Conservation (phyloP, 53 echinoderm and acorn worm genomes). For the Temnopleurus reevesii region DNA sequence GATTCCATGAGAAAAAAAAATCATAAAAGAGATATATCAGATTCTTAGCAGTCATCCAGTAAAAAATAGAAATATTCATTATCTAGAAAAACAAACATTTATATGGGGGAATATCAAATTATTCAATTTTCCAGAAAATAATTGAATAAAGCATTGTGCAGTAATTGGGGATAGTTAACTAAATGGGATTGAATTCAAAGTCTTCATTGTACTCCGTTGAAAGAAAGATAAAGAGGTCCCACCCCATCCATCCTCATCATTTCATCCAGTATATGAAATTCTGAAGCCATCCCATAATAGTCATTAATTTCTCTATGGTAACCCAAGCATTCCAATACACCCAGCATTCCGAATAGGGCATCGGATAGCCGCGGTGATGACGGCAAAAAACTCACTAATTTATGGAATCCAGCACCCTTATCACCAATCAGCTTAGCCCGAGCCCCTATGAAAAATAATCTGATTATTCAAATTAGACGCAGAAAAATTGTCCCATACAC, state of each 20-base stretch:
- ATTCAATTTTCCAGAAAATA: no score
- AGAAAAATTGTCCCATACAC: constrained; percentile 36
- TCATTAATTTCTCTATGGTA: constrained; percentile 49
- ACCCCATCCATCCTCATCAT: not conserved
- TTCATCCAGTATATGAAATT: constrained; percentile 16
- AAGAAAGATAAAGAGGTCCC: constrained; percentile 20
- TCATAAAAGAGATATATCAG: no score
- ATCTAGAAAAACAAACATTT: no score
- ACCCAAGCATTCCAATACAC: constrained; percentile 40
- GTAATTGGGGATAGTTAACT: not conserved
- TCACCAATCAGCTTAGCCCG: constrained; percentile 57
- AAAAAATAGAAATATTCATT: no score
- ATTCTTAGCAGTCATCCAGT: no score
- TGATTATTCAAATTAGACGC: constrained; percentile 59
- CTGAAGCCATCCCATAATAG: constrained; percentile 42
- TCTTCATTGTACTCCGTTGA: constrained; percentile 8
- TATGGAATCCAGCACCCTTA: constrained; percentile 60
- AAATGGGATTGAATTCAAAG: not conserved
- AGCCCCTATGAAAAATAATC: constrained; percentile 61
- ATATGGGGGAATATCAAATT: no score
- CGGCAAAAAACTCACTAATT: constrained; percentile 56
- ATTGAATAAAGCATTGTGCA: not conserved
- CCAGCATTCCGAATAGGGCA: constrained; percentile 42
- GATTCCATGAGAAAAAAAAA: no score
- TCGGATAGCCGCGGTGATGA: constrained; percentile 13